phyloP scores from a whole-genome alignment of 2,888 invertebrate species.

The Dicycla oo region DNA sequence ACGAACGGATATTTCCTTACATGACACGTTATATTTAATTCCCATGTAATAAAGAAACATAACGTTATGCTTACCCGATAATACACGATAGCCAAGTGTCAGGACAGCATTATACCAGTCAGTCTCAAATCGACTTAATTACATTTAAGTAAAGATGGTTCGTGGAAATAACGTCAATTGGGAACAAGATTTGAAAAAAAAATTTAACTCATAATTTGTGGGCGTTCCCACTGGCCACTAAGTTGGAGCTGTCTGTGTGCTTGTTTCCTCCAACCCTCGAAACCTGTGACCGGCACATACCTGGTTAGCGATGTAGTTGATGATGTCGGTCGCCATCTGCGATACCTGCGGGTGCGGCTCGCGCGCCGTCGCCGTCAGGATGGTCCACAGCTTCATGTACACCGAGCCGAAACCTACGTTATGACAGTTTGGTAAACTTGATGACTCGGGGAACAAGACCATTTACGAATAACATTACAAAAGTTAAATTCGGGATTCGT shows the following conservation, averaged over 20 bases:
- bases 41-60: not conserved
- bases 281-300: slow-evolving; percentile 77
- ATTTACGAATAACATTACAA: not conserved
- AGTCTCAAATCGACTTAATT: not conserved
- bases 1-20: not conserved
- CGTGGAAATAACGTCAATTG: not conserved
- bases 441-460: not conserved
- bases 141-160: not conserved
- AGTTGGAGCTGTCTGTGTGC: too few relatives aligned
- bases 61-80: not conserved
- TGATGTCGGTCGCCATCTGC: slow-evolving; percentile 94
- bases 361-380: slow-evolving; percentile 93
- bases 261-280: too few relatives aligned
- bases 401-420: slow-evolving; percentile 92
- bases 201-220: not conserved
- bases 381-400: slow-evolving; percentile 97
- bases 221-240: too few relatives aligned
- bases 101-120: not conserved
- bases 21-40: not conserved
- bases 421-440: not conserved
- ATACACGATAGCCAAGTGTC: not conserved
- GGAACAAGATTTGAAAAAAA: not conserved
- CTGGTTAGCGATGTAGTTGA: slow-evolving; percentile 94
- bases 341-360: slow-evolving; percentile 97
- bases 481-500: not conserved